A percentile compares a stretch with the other conserved stretches of the same genome.
Evolutionary conservation across 2,888 invertebrate species (phyloP).

Genomic region (Agrenia bidenticulata): DNA sequence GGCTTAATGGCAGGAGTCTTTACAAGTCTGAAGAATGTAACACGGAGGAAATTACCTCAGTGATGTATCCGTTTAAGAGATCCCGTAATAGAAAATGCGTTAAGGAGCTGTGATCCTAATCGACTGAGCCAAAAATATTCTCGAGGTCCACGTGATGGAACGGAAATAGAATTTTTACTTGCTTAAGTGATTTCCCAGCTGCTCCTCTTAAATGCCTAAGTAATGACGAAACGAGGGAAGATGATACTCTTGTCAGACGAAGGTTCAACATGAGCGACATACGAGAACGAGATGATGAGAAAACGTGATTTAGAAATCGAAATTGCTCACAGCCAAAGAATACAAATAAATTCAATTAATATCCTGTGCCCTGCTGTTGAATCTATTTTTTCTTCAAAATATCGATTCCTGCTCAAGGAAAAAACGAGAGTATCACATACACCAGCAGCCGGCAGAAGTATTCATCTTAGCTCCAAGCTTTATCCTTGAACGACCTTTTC

Average conservation of each 20-base stretch:
- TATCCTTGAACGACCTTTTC: constrained; percentile 1
- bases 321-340: too few relatives aligned
- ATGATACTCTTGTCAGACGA: constrained; percentile 7
- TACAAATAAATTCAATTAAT: constrained; percentile 8
- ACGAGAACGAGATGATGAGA: background rate
- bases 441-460: background rate
- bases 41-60: background rate
- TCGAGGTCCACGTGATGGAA: constrained; percentile 12
- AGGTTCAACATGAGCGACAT: background rate
- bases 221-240: constrained; percentile 13
- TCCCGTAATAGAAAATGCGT: background rate
- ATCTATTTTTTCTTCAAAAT: background rate
- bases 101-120: background rate
- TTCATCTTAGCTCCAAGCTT: background rate
- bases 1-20: background rate
- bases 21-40: background rate
- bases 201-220: constrained; percentile 12
- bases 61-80: background rate
- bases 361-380: constrained; percentile 5
- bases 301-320: too few relatives aligned
- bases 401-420: background rate
- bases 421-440: background rate
- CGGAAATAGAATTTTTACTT: constrained; percentile 19
- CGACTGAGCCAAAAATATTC: constrained; percentile 17
- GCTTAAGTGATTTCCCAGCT: constrained; percentile 3